Percentiles rank a stretch among this genome's conserved stretches.
Conservation (phyloP, 2,888 invertebrate species). For the Eudemis profundana region DNA sequence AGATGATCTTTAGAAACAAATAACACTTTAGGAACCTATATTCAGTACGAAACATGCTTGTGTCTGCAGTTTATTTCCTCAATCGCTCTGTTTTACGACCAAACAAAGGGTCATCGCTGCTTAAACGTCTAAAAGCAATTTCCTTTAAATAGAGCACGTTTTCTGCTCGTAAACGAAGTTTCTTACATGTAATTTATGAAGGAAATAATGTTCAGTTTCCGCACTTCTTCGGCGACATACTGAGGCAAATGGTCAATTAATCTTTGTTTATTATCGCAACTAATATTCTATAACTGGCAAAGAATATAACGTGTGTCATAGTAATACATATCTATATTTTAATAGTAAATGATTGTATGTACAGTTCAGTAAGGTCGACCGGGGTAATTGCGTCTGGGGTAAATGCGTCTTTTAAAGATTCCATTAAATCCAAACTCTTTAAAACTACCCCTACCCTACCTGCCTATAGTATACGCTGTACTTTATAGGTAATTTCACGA, state of each 20-base stretch:
- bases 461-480: too few relatives aligned
- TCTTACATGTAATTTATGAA: slow-evolving; percentile 51
- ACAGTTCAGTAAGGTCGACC: too few relatives aligned
- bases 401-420: too few relatives aligned
- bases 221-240: slow-evolving; percentile 50
- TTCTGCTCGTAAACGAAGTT: slow-evolving; percentile 40
- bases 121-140: background rate
- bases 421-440: too few relatives aligned
- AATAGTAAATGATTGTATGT: background rate
- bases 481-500: too few relatives aligned
- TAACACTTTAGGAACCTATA: too few relatives aligned
- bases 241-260: slow-evolving; percentile 71
- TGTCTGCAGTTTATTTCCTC: background rate
- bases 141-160: slow-evolving; percentile 29
- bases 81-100: background rate
- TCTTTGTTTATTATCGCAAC: slow-evolving; percentile 65
- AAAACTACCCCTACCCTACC: too few relatives aligned
- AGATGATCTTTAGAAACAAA: too few relatives aligned
- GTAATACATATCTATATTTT: slow-evolving; percentile 45
- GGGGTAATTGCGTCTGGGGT: too few relatives aligned
- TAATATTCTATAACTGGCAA: slow-evolving; percentile 55
- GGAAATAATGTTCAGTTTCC: slow-evolving; percentile 58
- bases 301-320: slow-evolving; percentile 53
- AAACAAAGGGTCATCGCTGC: background rate
- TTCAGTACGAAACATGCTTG: background rate